phyloP scores from a whole-genome alignment of 2,888 invertebrate genomes.

The Acholoe squamosa region DNA sequence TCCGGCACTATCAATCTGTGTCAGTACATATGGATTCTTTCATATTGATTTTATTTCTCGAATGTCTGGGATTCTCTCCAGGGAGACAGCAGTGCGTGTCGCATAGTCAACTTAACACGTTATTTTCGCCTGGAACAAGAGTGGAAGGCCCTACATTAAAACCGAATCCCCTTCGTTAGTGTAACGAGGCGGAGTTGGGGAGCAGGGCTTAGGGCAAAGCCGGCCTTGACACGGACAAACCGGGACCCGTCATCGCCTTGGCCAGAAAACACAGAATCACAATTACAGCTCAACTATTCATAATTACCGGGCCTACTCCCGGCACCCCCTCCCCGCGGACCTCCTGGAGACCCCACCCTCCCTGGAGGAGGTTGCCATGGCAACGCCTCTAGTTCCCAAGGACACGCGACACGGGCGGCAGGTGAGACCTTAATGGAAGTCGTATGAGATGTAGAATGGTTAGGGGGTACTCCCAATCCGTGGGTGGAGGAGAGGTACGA shows the following conservation, averaged over 20 bases:
- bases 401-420: conserved; percentile 50
- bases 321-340: neutral
- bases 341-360: neutral
- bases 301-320: conserved; percentile 35
- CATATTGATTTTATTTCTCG: neutral
- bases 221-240: conserved; percentile 17
- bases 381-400: conserved; percentile 47
- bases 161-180: neutral
- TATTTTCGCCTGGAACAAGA: neutral
- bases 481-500: neutral
- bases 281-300: conserved; percentile 53
- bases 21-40: conserved; percentile 2
- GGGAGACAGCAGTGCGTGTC: neutral
- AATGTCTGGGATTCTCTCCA: neutral
- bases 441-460: neutral
- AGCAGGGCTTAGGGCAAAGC: neutral
- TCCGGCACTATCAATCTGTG: neutral
- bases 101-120: neutral
- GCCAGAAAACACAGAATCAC: conserved; percentile 52
- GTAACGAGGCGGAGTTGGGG: neutral
- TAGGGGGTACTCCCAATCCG: neutral
- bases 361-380: conserved; percentile 35
- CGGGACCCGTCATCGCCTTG: conserved; percentile 26
- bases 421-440: conserved; percentile 55
- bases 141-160: too few species aligned